phyloP scores from a whole-genome alignment of 2,113 vertebrate genomes.

The Amblyornis subalaris region DNA sequence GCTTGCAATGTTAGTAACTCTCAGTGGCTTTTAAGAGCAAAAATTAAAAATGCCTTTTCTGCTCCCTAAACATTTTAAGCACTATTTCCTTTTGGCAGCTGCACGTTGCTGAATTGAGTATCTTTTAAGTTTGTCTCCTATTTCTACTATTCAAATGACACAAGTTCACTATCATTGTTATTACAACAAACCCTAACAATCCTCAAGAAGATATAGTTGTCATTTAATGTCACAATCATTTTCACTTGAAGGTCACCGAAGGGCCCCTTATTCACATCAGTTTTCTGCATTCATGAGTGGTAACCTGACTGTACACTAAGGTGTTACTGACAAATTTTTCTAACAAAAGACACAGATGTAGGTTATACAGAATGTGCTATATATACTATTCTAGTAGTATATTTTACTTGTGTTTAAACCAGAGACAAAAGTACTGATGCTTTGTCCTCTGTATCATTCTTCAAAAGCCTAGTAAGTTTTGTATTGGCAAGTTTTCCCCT shows the following conservation, averaged over 20 bases:
- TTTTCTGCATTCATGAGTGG: not conserved
- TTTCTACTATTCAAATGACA: not conserved
- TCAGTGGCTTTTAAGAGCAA: not conserved
- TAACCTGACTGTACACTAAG: not conserved
- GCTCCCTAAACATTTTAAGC: not conserved
- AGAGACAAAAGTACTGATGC: not conserved
- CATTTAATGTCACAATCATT: not conserved
- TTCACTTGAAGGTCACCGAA: not conserved
- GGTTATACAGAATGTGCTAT: not conserved
- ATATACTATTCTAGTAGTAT: not conserved
- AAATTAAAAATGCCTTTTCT: not conserved
- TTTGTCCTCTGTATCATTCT: not conserved
- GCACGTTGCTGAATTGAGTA: not conserved
- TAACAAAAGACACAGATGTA: not conserved
- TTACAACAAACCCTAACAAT: not conserved
- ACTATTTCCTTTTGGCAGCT: not conserved
- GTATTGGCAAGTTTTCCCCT: not conserved
- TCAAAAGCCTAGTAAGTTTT: not conserved
- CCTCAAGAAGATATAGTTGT: not conserved
- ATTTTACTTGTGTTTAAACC: not conserved
- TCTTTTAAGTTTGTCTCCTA: not conserved
- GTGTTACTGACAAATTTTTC: not conserved
- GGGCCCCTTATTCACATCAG: not conserved
- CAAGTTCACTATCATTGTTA: not conserved
- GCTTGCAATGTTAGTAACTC: not conserved